A percentile compares a stretch with the other conserved stretches of the same genome.
Conservation (phyloP, 2,888 invertebrate species). For the Thecocarcelia acutangulata region DNA sequence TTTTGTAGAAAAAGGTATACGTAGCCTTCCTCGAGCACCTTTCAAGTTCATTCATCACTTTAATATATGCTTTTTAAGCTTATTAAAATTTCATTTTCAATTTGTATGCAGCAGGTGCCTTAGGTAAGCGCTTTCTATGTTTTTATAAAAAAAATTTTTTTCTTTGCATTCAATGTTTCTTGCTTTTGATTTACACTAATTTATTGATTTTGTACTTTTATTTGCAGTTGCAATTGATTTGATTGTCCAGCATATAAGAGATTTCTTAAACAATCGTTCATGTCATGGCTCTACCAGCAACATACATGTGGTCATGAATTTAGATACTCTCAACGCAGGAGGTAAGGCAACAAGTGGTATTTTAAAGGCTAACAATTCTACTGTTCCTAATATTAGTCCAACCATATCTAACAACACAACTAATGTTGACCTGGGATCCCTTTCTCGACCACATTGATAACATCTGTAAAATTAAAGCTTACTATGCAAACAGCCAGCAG, state of each 20-base stretch:
- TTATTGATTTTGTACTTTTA: conserved; percentile 39
- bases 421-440: conserved; percentile 61
- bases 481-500: conserved; percentile 45
- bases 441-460: conserved; percentile 66
- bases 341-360: conserved; percentile 68
- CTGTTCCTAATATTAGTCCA: conserved; percentile 50
- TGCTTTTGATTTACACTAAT: neutral
- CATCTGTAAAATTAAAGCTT: conserved; percentile 31
- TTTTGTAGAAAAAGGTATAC: neutral
- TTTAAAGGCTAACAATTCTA: conserved; percentile 52
- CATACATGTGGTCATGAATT: conserved; percentile 76
- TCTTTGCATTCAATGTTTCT: conserved; percentile 3
- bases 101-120: neutral
- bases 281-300: conserved; percentile 77
- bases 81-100: conserved; percentile 15
- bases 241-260: conserved; percentile 98
- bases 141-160: neutral
- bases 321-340: conserved; percentile 65
- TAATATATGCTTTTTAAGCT: conserved; percentile 4
- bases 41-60: neutral
- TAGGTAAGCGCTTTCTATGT: conserved; percentile 59
- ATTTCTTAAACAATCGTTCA: conserved; percentile 87
- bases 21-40: no score
- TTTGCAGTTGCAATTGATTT: conserved; percentile 96
- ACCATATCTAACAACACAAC: conserved; percentile 64